These are phyloP conservation scores for Tinamus major DNA, from an alignment of 2,797 vertebrate species.

Conservation along the genomic window DNA sequence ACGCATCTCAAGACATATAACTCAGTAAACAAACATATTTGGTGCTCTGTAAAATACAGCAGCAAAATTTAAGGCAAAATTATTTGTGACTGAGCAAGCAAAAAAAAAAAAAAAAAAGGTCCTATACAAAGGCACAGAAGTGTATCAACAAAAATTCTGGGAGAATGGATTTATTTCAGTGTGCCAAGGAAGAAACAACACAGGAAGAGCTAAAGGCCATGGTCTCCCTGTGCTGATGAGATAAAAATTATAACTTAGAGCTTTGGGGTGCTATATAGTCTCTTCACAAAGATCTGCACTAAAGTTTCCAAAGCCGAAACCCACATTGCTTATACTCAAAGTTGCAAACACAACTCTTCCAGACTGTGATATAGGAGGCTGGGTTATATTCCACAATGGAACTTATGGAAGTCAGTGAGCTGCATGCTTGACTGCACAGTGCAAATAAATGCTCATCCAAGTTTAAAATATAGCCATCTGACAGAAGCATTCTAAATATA, in stretches of 20 bases:
- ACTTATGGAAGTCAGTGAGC: not conserved
- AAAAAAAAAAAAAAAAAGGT: too few species aligned
- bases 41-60: not conserved
- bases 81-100: not conserved
- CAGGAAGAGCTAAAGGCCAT: not conserved
- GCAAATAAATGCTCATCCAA: not conserved
- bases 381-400: not conserved
- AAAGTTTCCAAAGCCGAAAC: not conserved
- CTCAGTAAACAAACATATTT: not conserved
- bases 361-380: not conserved
- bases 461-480: not conserved
- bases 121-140: not conserved
- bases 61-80: not conserved
- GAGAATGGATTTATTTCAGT: not conserved
- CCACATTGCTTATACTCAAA: not conserved
- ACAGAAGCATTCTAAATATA: not conserved
- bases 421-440: not conserved
- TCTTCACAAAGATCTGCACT: not conserved
- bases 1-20: fast-evolving
- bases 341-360: not conserved
- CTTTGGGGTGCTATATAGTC: not conserved
- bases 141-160: not conserved
- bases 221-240: not conserved
- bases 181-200: not conserved
- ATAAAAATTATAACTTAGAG: not conserved